These are phyloP conservation scores for Eilema griseolum DNA, from an alignment of 2,888 invertebrate species.

Conservation along the genomic window DNA sequence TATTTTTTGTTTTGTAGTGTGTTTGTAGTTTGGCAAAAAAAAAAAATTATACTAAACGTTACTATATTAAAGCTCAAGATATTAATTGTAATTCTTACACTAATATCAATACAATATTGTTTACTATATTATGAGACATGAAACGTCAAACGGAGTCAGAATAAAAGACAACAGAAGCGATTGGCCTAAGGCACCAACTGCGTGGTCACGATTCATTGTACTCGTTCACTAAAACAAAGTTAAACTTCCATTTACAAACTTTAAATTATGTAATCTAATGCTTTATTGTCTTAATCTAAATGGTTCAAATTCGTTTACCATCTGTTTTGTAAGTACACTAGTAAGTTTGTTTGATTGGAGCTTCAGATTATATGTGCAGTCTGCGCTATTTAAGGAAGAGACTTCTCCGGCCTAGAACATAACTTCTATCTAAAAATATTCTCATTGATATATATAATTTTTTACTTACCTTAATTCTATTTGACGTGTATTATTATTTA, in stretches of 20 bases:
- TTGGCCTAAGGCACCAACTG: conserved; percentile 75
- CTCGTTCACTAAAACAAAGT: conserved; percentile 65
- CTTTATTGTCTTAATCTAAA: conserved; percentile 49
- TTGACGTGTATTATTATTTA: neutral
- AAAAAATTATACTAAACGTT: no score
- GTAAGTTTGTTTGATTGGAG: conserved; percentile 50
- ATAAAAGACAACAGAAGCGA: conserved; percentile 81
- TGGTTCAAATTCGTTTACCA: conserved; percentile 53
- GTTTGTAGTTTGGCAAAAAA: no score
- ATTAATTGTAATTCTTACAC: conserved; percentile 6
- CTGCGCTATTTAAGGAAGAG: conserved; percentile 79
- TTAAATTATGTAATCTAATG: conserved; percentile 54
- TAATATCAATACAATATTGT: conserved; percentile 30
- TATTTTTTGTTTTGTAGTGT: no score
- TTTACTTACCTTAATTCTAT: neutral
- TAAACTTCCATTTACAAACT: conserved; percentile 58
- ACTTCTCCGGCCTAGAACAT: conserved; percentile 67
- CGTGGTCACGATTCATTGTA: conserved; percentile 81
- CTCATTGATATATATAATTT: conserved; percentile 22
- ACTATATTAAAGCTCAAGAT: neutral
- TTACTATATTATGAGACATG: conserved; percentile 31
- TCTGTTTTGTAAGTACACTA: conserved; percentile 39
- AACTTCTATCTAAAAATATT: conserved; percentile 65
- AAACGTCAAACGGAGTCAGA: conserved; percentile 61
- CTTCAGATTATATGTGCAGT: conserved; percentile 59